These are phyloP conservation scores for Muricea muricata DNA, from an alignment of 92 coral and sea anemone genomes.

Conservation along the genomic window DNA sequence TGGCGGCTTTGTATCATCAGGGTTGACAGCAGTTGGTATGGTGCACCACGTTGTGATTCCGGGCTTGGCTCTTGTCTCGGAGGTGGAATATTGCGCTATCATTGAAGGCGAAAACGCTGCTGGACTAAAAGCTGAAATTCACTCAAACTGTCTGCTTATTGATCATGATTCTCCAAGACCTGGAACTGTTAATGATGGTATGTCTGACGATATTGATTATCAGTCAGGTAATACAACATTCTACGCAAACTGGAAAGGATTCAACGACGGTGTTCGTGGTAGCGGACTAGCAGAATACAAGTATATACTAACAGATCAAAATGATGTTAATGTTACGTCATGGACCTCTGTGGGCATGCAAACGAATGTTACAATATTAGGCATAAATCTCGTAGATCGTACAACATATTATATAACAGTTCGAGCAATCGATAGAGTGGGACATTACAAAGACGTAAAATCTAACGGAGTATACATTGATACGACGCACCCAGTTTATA, in stretches of 20 bases:
- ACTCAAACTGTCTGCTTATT: constrained; percentile 86
- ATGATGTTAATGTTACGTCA: constrained; percentile 57
- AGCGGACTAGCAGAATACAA: constrained; percentile 86
- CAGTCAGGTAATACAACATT: constrained; percentile 80
- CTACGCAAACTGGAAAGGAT: constrained; percentile 92
- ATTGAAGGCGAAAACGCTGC: constrained; percentile 89
- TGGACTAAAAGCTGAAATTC: constrained; percentile 69
- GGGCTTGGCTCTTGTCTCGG: background rate
- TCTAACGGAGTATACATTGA: constrained; percentile 83
- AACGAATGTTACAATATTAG: constrained; percentile 69
- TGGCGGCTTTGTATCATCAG: background rate
- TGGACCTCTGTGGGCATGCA: constrained; percentile 84
- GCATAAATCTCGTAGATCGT: constrained; percentile 68
- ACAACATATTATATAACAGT: constrained; percentile 75
- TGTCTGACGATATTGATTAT: constrained; percentile 73
- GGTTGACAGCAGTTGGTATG: background rate
- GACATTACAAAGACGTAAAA: constrained; percentile 63
- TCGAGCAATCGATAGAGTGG: constrained; percentile 81
- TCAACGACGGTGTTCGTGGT: constrained; percentile 82
- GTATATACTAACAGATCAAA: constrained; percentile 70
- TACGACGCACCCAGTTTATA: constrained; percentile 83
- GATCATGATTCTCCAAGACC: constrained; percentile 86
- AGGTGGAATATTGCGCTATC: constrained; percentile 74
- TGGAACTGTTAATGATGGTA: constrained; percentile 87
- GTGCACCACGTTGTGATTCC: background rate